A percentile compares a stretch with the other conserved stretches of the same genome.
Conservation (phyloP, 2,888 invertebrate species). For the Pharmacophagus antenor region DNA sequence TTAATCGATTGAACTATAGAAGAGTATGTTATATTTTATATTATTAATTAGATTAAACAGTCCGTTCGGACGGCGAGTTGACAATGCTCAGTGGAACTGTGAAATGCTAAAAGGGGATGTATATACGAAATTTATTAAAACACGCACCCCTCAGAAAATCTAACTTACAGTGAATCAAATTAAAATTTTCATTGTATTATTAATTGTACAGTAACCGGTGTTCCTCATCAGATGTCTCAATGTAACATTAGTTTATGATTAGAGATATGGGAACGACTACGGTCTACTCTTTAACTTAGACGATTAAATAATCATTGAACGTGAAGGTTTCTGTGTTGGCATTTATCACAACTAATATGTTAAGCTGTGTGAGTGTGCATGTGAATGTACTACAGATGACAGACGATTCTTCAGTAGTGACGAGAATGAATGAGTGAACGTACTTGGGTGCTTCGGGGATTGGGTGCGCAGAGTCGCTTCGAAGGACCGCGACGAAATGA, state of each 20-base stretch:
- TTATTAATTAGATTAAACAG: constrained; percentile 58
- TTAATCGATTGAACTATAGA: constrained; percentile 47
- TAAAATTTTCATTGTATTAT: constrained; percentile 48
- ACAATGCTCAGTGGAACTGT: constrained; percentile 71
- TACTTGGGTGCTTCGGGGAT: constrained; percentile 35
- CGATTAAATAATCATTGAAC: constrained; percentile 53
- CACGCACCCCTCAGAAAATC: constrained; percentile 62
- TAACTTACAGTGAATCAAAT: constrained; percentile 53
- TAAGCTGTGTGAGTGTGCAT: constrained; percentile 38
- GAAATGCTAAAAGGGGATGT: constrained; percentile 64
- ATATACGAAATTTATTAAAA: constrained; percentile 58
- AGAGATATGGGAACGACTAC: constrained; percentile 61
- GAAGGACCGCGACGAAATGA: constrained; percentile 36
- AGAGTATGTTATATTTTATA: constrained; percentile 66
- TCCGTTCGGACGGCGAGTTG: constrained; percentile 69
- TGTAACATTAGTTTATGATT: constrained; percentile 67
- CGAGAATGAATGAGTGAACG: constrained; percentile 36
- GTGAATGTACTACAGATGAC: constrained; percentile 27
- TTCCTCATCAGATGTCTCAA: constrained; percentile 77
- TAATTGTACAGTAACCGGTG: constrained; percentile 78
- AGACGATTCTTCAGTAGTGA: constrained; percentile 36
- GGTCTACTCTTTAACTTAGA: constrained; percentile 63
- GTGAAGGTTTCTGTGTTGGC: constrained; percentile 50
- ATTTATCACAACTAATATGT: constrained; percentile 36
- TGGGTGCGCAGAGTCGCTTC: constrained; percentile 32